phyloP scores from a whole-genome alignment of 2,113 vertebrate species.

The Micronisus gabar region DNA sequence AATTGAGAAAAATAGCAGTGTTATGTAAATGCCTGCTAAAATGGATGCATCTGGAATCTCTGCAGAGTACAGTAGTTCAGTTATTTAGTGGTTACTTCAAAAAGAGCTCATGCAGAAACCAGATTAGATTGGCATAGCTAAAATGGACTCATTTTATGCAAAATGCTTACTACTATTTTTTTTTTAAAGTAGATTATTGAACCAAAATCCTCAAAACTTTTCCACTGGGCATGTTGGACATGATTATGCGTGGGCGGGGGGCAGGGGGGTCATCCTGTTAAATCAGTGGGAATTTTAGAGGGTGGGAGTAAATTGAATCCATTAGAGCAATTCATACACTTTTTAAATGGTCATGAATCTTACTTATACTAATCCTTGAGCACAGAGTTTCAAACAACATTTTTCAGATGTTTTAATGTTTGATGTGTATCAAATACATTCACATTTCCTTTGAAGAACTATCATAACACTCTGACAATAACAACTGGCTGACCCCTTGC shows the following conservation, averaged over 20 bases:
- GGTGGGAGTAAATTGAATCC: neutral
- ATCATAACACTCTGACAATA: neutral
- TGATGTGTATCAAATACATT: neutral
- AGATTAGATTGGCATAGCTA: neutral
- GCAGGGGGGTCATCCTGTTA: neutral
- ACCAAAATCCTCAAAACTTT: too few species aligned
- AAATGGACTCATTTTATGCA: neutral
- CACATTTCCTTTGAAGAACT: neutral
- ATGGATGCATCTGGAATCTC: neutral
- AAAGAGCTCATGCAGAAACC: neutral
- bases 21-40: neutral
- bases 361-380: neutral
- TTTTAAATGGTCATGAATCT: neutral
- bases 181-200: neutral
- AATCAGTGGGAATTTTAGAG: neutral
- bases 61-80: neutral
- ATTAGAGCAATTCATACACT: neutral
- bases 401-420: neutral
- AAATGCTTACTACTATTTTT: neutral
- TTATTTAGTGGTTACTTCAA: slow-evolving; percentile 1
- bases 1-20: neutral
- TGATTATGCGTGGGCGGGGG: neutral
- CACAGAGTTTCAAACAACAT: neutral
- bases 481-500: neutral
- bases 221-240: neutral